These are phyloP conservation scores for Agelastica alni DNA, from an alignment of 2,888 invertebrate species.

Conservation along the genomic window DNA sequence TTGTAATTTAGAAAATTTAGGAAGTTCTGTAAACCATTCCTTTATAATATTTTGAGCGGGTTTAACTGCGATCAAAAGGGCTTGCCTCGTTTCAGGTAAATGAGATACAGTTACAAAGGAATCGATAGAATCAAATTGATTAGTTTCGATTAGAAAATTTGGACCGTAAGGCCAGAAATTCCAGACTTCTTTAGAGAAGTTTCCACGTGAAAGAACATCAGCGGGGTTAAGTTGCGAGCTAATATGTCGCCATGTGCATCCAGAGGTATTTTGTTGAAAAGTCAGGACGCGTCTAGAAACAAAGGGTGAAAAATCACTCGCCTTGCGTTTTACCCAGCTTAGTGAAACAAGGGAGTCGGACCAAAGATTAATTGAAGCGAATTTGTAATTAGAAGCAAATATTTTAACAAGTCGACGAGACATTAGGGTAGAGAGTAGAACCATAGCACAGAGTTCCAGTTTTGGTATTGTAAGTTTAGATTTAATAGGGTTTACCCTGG, in stretches of 20 bases:
- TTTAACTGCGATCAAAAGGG: background rate
- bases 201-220: background rate
- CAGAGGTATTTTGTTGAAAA: background rate
- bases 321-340: background rate
- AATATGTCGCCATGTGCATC: background rate
- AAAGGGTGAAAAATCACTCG: background rate
- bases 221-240: background rate
- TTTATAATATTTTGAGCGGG: background rate
- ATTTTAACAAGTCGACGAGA: background rate
- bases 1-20: constrained; percentile 1
- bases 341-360: background rate
- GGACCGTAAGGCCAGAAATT: background rate
- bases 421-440: background rate
- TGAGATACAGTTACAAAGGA: background rate
- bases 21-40: background rate
- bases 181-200: background rate
- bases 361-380: background rate
- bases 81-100: background rate
- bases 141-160: background rate
- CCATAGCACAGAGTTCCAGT: background rate
- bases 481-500: background rate
- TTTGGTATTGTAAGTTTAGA: background rate
- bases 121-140: background rate
- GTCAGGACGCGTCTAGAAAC: background rate
- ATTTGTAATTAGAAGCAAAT: background rate